Base-by-base conservation (phyloP, 2,113 vertebrate species). In the Sialia sialis region DNA sequence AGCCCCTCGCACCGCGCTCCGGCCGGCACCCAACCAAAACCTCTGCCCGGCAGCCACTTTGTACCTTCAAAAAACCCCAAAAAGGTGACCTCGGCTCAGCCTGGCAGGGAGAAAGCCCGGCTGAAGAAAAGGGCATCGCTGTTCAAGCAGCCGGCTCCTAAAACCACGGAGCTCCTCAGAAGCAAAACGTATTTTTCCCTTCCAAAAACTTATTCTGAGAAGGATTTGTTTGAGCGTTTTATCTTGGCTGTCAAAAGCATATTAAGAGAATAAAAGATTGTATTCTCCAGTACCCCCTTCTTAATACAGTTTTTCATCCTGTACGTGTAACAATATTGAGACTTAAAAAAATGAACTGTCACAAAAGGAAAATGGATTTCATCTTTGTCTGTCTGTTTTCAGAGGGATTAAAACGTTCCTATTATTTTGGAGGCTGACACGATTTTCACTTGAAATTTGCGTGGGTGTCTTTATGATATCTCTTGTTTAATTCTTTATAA, bases 291-390 rank as follows among this genome's bases (percentile, higher is more conserved):
- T 58, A 87, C 58, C 29, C 56, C 64, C 52, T 95, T 75, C 83
- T 96, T 89, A 75, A 90, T 90, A 94, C 27, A 94, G 86, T 94
- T 94, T 93, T 95, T 93, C 87, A 94, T 93, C 67, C 84, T 74
- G 83, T 93, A 59, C 39, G 0, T 89, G 62, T 78, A 96, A 58
- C 77, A 84, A 84, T 90, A 92, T 84, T 79, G 89, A 94, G 91
- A 88, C 51, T 59, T 75, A 29, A 95, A 93, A 95, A 94, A 94
- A 92, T 85, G 87, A 95, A 91, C 86, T 93, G 88, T 83, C 90
- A 87, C 69, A 80, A 78, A 80, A 79, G 78, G 72, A 86, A 95
- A 95, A 96, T 60, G 48, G 83, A 89, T 93, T 93, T 93, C 48
- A 25, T 83, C 79, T 93, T 90, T 56, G 55, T 87, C 73, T 93